Evolutionary conservation across 2,113 vertebrate species (phyloP), one percentile per base, ranked within the genome.

Genomic region (Mobula hypostoma): DNA sequence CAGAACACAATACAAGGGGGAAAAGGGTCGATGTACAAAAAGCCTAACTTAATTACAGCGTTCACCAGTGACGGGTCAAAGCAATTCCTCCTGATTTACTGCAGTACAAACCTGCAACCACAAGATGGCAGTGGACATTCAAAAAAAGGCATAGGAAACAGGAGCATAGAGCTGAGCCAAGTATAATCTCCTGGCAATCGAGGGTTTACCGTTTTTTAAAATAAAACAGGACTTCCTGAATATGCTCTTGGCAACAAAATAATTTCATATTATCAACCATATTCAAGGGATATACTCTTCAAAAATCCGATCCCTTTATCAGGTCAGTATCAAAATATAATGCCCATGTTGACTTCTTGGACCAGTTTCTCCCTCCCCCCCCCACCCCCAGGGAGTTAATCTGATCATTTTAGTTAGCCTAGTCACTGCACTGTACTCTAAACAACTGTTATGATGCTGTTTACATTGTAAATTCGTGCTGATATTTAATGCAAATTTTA

Each of bases 51-150:
- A 27, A 85, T 56, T 83, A 8, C 63, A 90, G n/a, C 7, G 32
- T 32, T 66, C n/a, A n/a, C n/a, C n/a, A 87, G 12, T 27, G 66
- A 66, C 14, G n/a, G n/a, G 9, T 29, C 29, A 32, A 17, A 90
- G 14, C 61, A 7, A 79, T n/a, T n/a, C 15, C 61, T 66, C n/a
- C 61, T 48, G 14, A 56, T 56, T 74, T 56, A 74, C 91, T 93
- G 91, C 91, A 93, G 70, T 93, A 93, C 91, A 74, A 56, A 93
- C 4, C 21, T 27, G 36, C 17, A 93, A 74, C 91, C 91, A 93
- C 91, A 93, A 74, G 91, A 93, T 93, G 91, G 91, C 68, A 93
- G 36, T 56, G 70, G 91, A 24, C 36, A 93, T 93, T 93, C 40
- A 70, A 91, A 15, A 90, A 15, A 90, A 93, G 36, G 17, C 87